phyloP scores from a whole-genome alignment of 2,888 invertebrate species.

The Rotaria macrura region DNA sequence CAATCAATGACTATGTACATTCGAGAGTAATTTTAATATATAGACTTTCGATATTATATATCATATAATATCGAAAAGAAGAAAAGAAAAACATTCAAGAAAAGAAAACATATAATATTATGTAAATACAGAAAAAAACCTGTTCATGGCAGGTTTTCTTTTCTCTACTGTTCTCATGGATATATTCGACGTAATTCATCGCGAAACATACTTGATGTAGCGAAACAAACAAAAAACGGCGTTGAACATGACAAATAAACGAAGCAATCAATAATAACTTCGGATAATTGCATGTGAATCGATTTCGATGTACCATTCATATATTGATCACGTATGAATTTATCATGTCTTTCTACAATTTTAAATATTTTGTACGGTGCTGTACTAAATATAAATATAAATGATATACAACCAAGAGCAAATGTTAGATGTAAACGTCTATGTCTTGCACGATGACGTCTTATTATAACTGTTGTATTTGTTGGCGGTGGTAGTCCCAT shows the following conservation, averaged over 20 bases:
- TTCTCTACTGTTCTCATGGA: neutral
- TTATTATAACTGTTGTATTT: neutral
- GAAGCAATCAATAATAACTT: constrained; percentile 9
- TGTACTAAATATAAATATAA: constrained; percentile 15
- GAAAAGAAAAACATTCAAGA: too few species aligned
- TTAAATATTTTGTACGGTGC: constrained; percentile 14
- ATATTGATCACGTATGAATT: neutral
- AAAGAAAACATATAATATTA: too few species aligned
- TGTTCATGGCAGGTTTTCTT: too few species aligned
- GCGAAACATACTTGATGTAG: constrained; percentile 10
- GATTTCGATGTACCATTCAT: neutral
- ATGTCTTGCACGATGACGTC: neutral
- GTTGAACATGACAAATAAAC: constrained; percentile 4
- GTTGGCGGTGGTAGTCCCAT: neutral
- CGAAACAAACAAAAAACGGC: constrained; percentile 13
- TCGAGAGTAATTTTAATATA: too few species aligned
- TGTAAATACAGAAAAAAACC: too few species aligned
- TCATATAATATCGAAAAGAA: too few species aligned
- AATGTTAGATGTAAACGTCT: constrained; percentile 5
- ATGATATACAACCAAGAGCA: neutral
- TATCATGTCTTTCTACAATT: constrained; percentile 13
- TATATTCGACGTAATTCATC: neutral
- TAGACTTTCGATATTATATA: too few species aligned
- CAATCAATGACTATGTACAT: too few species aligned
- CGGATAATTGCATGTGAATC: neutral